Percentiles rank a stretch among this genome's conserved stretches.
phyloP scores from a whole-genome alignment of 2,113 vertebrate species.

The Blennius ocellaris region DNA sequence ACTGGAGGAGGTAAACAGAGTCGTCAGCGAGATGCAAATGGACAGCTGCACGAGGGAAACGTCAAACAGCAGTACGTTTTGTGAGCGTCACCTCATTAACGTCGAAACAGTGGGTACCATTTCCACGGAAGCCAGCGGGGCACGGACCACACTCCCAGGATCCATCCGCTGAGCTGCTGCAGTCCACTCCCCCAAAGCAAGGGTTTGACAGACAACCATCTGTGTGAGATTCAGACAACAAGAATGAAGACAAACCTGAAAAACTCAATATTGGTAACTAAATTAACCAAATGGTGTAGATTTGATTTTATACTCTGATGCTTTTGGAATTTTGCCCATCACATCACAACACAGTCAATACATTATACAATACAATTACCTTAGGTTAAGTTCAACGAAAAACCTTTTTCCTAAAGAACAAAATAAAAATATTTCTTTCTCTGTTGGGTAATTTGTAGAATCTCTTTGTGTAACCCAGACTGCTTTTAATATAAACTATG shows the following conservation, averaged over 20 bases:
- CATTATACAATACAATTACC: no score
- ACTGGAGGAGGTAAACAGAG: constrained; percentile 78
- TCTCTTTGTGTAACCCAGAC: no score
- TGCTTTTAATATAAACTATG: no score
- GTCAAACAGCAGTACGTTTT: background rate
- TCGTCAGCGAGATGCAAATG: background rate
- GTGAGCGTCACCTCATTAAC: constrained; percentile 89
- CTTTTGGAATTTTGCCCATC: background rate
- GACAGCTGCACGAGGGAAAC: background rate
- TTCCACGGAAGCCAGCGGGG: constrained; percentile 92
- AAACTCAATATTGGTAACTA: background rate
- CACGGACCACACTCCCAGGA: constrained; percentile 97
- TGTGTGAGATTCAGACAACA: constrained; percentile 63
- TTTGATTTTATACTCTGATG: constrained; percentile 3
- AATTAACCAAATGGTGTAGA: no score
- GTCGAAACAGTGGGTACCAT: constrained; percentile 93
- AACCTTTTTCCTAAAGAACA: no score
- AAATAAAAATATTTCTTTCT: no score
- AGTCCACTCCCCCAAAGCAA: constrained; percentile 93
- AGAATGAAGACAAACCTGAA: constrained; percentile 18
- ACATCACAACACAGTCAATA: no score
- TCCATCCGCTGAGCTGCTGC: constrained; percentile 92
- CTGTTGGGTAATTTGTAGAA: no score
- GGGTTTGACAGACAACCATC: constrained; percentile 97
- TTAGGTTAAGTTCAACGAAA: no score